Base-by-base conservation (phyloP, 2,888 invertebrate genomes). In the Thyatira batis region DNA sequence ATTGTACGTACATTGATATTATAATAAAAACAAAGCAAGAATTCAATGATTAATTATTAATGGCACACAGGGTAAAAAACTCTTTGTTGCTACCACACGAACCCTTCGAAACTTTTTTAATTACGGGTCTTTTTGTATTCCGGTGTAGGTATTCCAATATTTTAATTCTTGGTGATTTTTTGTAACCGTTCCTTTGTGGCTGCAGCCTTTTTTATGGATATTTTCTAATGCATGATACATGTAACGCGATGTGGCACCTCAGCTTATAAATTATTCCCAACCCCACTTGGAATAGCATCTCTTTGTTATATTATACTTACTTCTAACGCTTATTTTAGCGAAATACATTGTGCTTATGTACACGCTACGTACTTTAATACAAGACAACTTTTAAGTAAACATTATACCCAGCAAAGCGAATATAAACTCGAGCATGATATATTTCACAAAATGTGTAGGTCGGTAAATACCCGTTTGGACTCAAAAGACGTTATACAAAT, bases 241-340 rank as follows among this genome's bases (percentile, higher is more conserved):
- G 67, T 66, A 74, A 75, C 71, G 70, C 69, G 69, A 71, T 75
- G 78, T 80, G 78, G 74, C 80, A 82, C 82, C 79, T 82, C 75
- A 76, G 71, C 80, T 82, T 72, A 87, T 89, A 84, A 88, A 87
- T 87, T 82, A 88, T 88, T 87, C 84, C 57, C 58, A 65, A 67
- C 70, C 76, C 73, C 72, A 71, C 78, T 80, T 75, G 67, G 69
- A 59, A 73, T 65, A 71, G 72, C 68, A 77, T 77, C 76, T 78
- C 80, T 84, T 85, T 85, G 84, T 86, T 84, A 74, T 76, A 67
- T 57, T 73, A 61, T 72, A 73, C 30, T 79, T 75, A 78, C 67
- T 76, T 80, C 73, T 73, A 73, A 76, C 68, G 64, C 61, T 54
- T 62, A 53, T 58, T 65, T 59, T 61, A 63, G n/a, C 63, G 71